These are phyloP conservation scores for Pelobates cultripes DNA, from an alignment of 2,797 vertebrate species.

Conservation along the genomic window DNA sequence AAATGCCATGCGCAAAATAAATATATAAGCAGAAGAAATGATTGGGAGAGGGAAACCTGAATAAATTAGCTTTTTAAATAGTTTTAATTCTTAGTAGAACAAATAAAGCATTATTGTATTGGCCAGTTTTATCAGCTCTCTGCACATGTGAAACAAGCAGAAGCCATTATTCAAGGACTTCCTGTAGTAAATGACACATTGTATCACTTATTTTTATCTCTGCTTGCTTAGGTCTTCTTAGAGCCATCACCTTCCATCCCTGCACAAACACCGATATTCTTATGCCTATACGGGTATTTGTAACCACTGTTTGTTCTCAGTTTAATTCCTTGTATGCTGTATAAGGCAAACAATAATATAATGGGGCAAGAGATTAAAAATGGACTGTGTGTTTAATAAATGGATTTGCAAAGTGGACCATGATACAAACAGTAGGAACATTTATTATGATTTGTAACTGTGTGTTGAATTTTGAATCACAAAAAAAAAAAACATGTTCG, in stretches of 20 bases:
- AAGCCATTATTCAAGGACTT: constrained; percentile 15
- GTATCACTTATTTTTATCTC: constrained; percentile 17
- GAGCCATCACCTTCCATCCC: constrained; percentile 15
- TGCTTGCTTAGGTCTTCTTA: constrained; percentile 35
- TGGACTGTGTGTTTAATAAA: background rate
- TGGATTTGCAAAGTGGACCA: background rate
- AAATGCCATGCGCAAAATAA: no score
- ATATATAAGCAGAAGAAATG: no score
- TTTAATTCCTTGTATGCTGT: no score
- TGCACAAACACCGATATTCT: constrained; percentile 25
- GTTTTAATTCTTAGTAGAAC: no score
- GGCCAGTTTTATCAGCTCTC: constrained; percentile 27
- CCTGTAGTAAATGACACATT: constrained; percentile 21
- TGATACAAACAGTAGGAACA: no score
- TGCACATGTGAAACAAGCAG: constrained; percentile 43
- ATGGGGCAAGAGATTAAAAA: background rate
- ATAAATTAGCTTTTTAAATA: no score
- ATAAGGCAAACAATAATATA: no score
- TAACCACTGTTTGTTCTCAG: background rate
- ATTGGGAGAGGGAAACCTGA: no score
- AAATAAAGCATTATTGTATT: no score
- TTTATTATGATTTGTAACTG: no score
- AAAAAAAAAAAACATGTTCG: no score
- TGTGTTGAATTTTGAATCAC: no score
- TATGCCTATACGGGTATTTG: constrained; percentile 15